Percentiles rank a stretch among this genome's conserved stretches.
Conservation (phyloP, 2,797 vertebrate genomes). For the Acomys russatus region DNA sequence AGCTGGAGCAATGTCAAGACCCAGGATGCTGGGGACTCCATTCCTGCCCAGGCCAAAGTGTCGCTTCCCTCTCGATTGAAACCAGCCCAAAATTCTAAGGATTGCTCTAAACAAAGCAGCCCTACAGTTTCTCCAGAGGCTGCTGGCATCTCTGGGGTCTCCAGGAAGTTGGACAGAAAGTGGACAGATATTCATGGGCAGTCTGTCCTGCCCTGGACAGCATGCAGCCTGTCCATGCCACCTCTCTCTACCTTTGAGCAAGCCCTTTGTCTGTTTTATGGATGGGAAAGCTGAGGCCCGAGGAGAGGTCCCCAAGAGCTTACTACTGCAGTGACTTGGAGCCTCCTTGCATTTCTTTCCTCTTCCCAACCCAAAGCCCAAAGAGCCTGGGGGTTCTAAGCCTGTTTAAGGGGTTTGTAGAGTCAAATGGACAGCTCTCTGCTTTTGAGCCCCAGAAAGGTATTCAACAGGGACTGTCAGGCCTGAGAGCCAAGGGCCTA, state of each 20-base stretch:
- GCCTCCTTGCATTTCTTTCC: conserved; percentile 8
- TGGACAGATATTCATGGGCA: not conserved
- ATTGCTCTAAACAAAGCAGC: not conserved
- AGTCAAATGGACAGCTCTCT: not conserved
- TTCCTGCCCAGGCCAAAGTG: not conserved
- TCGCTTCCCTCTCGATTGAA: conserved; percentile 13
- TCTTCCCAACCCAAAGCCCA: conserved; percentile 6
- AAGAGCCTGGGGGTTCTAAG: not conserved
- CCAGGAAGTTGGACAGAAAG: conserved; percentile 22
- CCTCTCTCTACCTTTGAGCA: not conserved
- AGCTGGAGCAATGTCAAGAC: not conserved
- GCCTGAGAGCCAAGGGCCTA: not conserved
- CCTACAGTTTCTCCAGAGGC: not conserved
- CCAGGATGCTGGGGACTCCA: not conserved
- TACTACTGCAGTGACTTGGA: not conserved
- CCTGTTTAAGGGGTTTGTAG: not conserved
- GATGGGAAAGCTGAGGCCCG: conserved; percentile 19
- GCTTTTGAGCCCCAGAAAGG: not conserved
- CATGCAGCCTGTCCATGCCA: not conserved
- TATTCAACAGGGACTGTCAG: not conserved
- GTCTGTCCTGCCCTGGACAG: not conserved
- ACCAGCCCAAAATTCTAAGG: not conserved
- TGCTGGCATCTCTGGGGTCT: not conserved
- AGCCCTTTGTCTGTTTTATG: not conserved
- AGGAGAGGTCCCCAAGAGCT: not conserved